phyloP scores from a whole-genome alignment of 2,797 vertebrate genomes.

The Falco concolor region DNA sequence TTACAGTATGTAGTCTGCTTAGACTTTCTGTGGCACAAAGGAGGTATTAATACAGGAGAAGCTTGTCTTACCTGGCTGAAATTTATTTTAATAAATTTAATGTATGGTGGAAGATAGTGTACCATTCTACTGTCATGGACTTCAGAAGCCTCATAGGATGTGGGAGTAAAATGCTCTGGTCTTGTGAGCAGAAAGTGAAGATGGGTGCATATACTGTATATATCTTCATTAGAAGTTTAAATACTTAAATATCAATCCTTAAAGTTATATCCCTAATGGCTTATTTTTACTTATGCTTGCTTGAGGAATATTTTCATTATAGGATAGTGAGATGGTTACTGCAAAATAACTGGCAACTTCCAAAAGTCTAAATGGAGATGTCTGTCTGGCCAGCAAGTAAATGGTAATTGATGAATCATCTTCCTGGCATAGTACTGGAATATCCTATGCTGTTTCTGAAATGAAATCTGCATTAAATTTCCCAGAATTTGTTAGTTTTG shows the following conservation, averaged over 20 bases:
- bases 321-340: background rate
- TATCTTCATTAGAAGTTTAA: background rate
- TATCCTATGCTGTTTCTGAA: constrained; percentile 6
- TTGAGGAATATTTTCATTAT: background rate
- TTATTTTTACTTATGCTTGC: background rate
- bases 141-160: background rate
- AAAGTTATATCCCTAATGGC: background rate
- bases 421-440: constrained; percentile 31
- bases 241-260: background rate
- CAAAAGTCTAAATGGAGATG: background rate
- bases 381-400: background rate
- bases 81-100: background rate
- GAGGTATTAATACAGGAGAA: background rate
- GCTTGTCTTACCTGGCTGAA: background rate
- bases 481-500: background rate
- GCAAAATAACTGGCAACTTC: background rate
- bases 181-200: background rate
- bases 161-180: background rate
- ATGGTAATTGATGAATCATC: constrained; percentile 19
- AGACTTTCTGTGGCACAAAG: background rate
- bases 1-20: background rate
- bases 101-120: background rate
- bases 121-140: background rate
- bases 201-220: background rate
- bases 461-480: background rate